Base-by-base conservation (phyloP, 2,888 invertebrate species). In the Tillus elongatus region DNA sequence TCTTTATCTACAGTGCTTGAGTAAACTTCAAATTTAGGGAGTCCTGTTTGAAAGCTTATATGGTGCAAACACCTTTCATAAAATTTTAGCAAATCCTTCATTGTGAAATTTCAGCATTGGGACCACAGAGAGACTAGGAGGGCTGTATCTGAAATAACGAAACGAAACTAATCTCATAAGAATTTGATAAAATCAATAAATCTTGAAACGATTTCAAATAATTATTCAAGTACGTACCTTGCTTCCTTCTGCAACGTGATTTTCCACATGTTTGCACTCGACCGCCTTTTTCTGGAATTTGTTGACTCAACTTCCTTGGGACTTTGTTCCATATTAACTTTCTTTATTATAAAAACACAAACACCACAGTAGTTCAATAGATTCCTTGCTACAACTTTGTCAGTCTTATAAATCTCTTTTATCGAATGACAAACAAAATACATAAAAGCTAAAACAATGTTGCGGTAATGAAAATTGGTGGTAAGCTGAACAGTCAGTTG, bases 1-100 rank as follows among this genome's bases (percentile, higher is more conserved):
- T 19, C n/a, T 19, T 19, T 6, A 19, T n/a, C 6, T 19, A n/a
- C 24, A 19, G 24, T 19, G 24, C 24, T 19, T 19, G 24, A 19
- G 24, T 19, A 19, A 19, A 19, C 24, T 19, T 19, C 24, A 19
- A 19, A 19, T 8, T 19, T 19, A 19, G n/a, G 30, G 12, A 6
- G n/a, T 11, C n/a, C 11, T 11, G 30, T 29, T 29, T 29, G n/a
- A n/a, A 9, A 29, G n/a, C 12, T 11, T 29, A 11, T 29, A 11
- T 29, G 30, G 30, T 10, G 6, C 12, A 10, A 29, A 11, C 11
- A 29, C 12, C n/a, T 29, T n/a, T 29, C n/a, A 29, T 29, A n/a
- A n/a, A 19, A 19, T 6, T 6, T 19, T 8, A 19, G 24, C 24
- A 19, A 19, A 19, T 19, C 24, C n/a, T n/a, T 19, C 24, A 19